These are phyloP conservation scores for Rhinolophus sinicus DNA, from an alignment of 2,113 vertebrate genomes.

Conservation along the genomic window DNA sequence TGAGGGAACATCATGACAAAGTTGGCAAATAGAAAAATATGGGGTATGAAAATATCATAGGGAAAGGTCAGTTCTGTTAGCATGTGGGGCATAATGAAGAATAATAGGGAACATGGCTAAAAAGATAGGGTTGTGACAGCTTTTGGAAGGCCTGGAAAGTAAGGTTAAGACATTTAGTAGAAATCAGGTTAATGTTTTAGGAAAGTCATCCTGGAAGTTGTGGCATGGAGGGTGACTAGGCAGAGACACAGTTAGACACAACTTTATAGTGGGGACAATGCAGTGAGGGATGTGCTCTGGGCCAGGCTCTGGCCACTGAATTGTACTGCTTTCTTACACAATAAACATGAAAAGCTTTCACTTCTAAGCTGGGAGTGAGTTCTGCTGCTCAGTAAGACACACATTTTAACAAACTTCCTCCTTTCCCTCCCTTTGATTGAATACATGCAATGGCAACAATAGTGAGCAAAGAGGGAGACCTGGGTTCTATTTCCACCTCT, in stretches of 20 bases:
- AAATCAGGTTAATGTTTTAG: constrained; percentile 17
- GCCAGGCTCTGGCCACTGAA: neutral
- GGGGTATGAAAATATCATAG: neutral
- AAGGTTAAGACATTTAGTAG: neutral
- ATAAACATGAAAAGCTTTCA: neutral
- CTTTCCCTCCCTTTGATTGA: neutral
- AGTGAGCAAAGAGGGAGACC: neutral
- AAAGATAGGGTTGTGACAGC: neutral
- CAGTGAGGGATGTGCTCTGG: neutral
- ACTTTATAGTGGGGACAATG: neutral
- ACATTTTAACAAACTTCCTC: neutral
- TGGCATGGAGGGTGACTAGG: neutral
- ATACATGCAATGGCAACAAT: neutral
- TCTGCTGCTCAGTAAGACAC: neutral
- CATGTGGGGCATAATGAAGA: neutral
- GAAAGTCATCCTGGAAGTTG: neutral
- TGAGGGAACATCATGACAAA: neutral
- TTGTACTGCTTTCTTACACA: neutral
- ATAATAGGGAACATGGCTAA: neutral
- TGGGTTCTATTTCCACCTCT: neutral
- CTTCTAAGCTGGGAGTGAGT: neutral
- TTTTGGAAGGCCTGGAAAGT: constrained; percentile 11
- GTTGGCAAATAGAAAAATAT: neutral
- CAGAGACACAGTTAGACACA: neutral
- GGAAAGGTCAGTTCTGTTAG: neutral